Base-by-base conservation (phyloP, 2,113 vertebrate genomes). In the Stictonetta naevosa region DNA sequence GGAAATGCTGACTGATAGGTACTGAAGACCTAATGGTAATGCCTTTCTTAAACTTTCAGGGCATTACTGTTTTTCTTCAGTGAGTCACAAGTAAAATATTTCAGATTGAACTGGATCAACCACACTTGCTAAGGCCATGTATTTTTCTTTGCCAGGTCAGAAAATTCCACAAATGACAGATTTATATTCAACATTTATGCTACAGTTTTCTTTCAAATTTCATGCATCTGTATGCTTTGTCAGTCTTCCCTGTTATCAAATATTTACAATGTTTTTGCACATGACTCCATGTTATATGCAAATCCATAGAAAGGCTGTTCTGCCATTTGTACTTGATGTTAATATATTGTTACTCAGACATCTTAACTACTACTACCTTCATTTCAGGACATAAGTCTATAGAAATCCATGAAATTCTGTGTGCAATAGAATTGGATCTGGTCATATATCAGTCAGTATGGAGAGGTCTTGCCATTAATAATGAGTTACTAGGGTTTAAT, bases 241-340 rank as follows among this genome's bases (percentile, higher is more conserved):
- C 40, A 34, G 19, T 66, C 82, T 94, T 97, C 73, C 85, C 77
- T 83, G 1, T 92, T 93, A 77, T 44, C 68, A 97, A 97, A 97
- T 96, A 96, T 96, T 98, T 97, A 56, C 81, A 66, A 40, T 86
- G 55, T 8, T 75, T 81, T 83, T 86, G 28, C 64, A 55, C 46
- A 46, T 75, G 67, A n/a, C 59, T 63, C 34, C 25, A 48, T 36
- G 10, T 55, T 84, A 58, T 44, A 50, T 50, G 64, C 64, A 79
- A 68, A 82, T 83, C 19, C 31, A 25, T 28, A 68, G 48, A 9
- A 68, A 60, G 73, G 58, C 53, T 90, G 71, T 29, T 22, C 71
- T n/a, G 48, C 23, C 31, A 17, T 34, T 74, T 67, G 71, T 81
- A n/a, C 46, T 80, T 48, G 6, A 40, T 67, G 40, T 56, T 59